These are phyloP conservation scores for Origma solitaria DNA, from an alignment of 2,113 vertebrate genomes.

Conservation along the genomic window DNA sequence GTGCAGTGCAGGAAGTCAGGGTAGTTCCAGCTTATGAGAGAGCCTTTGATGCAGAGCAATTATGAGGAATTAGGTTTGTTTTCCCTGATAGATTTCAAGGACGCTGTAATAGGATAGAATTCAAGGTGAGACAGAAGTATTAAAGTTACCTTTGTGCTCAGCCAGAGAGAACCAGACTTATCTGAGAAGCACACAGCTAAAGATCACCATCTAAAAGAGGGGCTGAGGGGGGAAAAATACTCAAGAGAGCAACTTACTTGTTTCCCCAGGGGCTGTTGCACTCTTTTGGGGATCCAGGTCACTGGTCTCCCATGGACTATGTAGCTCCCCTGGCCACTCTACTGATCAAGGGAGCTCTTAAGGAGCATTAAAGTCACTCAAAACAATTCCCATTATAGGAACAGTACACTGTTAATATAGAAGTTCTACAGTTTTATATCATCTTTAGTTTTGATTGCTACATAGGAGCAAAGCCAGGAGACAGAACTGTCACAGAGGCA, in stretches of 20 bases:
- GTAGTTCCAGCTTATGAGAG: background rate
- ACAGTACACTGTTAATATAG: background rate
- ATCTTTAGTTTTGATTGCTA: background rate
- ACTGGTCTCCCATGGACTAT: background rate
- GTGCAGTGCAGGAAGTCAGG: background rate
- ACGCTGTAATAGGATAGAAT: background rate
- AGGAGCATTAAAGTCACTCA: background rate
- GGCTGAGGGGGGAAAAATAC: background rate
- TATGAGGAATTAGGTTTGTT: constrained; percentile 24
- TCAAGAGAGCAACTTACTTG: background rate
- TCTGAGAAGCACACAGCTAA: background rate
- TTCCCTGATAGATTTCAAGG: constrained; percentile 15
- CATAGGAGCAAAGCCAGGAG: background rate
- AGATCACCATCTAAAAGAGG: background rate
- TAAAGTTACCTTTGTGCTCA: constrained; percentile 50
- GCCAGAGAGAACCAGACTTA: constrained; percentile 4
- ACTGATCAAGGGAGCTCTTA: background rate
- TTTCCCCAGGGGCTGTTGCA: background rate
- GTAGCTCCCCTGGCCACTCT: background rate
- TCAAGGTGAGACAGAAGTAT: constrained; percentile 40
- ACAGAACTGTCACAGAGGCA: background rate
- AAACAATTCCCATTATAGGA: background rate
- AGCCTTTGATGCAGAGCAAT: constrained; percentile 16
- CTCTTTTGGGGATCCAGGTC: background rate
- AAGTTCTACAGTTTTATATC: background rate